These are phyloP conservation scores for Campoletis raptor DNA, from an alignment of 2,888 invertebrate genomes.

Conservation along the genomic window DNA sequence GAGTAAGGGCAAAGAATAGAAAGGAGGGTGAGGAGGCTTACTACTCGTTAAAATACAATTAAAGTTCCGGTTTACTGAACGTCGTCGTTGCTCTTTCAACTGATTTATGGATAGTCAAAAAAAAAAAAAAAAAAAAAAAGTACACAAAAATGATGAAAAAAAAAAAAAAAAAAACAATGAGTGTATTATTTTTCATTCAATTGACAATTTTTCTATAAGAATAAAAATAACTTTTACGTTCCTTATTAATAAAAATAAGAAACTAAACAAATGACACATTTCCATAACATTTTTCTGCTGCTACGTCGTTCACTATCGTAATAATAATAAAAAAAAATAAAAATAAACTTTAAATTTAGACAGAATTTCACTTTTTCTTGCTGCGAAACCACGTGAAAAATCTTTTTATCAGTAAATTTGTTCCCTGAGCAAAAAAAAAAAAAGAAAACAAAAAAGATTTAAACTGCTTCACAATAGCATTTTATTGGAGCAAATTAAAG, in stretches of 20 bases:
- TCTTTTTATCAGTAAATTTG: background rate
- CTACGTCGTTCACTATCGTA: background rate
- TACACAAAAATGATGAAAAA: too few relatives aligned
- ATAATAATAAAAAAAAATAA: conserved; percentile 1
- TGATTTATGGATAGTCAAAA: conserved; percentile 74
- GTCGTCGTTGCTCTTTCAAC: conserved; percentile 45
- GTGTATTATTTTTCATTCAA: conserved; percentile 70
- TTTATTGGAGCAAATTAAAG: conserved; percentile 47
- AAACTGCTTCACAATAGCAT: background rate
- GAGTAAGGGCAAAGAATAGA: conserved; percentile 45
- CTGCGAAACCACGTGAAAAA: too few relatives aligned
- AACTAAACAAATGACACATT: background rate
- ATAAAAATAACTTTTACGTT: conserved; percentile 46
- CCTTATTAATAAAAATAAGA: background rate
- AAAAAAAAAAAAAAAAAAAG: too few relatives aligned
- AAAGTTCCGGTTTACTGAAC: conserved; percentile 72
- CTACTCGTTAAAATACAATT: conserved; percentile 76
- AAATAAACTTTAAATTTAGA: background rate
- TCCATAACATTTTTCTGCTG: background rate
- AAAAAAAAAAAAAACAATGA: conserved; percentile 40
- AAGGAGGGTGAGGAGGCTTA: conserved; percentile 13
- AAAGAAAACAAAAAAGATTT: background rate
- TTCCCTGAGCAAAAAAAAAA: background rate
- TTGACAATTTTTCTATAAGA: conserved; percentile 67
- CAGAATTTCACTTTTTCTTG: background rate